These are phyloP conservation scores for Stenurella melanura DNA, from an alignment of 2,888 invertebrate genomes.

Conservation along the genomic window DNA sequence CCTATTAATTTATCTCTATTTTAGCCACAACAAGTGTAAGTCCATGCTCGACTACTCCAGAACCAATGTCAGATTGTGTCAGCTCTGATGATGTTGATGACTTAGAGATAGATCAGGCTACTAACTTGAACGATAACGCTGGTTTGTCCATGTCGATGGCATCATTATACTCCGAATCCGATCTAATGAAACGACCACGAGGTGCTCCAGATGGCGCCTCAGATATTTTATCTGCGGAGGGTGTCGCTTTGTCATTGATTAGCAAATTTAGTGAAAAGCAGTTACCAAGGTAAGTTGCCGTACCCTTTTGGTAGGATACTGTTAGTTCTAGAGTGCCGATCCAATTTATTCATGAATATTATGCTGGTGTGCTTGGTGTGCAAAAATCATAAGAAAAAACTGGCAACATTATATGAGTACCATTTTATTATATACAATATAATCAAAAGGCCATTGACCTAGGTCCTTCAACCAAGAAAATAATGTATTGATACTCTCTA, in stretches of 20 bases:
- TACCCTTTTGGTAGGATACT: not conserved
- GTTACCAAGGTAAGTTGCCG: conserved; percentile 75
- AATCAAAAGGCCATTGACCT: too few species aligned
- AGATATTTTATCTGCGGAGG: conserved; percentile 82
- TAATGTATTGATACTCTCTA: too few species aligned
- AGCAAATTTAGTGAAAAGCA: conserved; percentile 85
- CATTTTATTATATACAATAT: too few species aligned
- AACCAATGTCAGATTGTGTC: conserved; percentile 72
- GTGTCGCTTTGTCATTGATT: conserved; percentile 85
- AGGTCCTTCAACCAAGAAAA: too few species aligned
- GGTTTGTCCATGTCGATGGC: conserved; percentile 80
- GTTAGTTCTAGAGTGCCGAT: too few species aligned
- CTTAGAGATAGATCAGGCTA: conserved; percentile 74
- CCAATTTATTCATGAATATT: too few species aligned
- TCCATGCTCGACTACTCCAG: conserved; percentile 74
- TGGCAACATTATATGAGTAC: too few species aligned
- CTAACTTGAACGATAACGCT: conserved; percentile 71
- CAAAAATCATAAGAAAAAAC: too few species aligned
- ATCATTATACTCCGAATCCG: conserved; percentile 78
- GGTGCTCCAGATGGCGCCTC: conserved; percentile 74
- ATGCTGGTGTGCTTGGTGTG: too few species aligned
- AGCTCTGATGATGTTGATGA: conserved; percentile 76
- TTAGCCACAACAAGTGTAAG: conserved; percentile 75
- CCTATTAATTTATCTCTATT: conserved; percentile 21
- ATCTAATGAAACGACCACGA: conserved; percentile 71